These are phyloP conservation scores for Drosophila kanapiae DNA, from an alignment of 1,140 invertebrate genomes.

Conservation along the genomic window DNA sequence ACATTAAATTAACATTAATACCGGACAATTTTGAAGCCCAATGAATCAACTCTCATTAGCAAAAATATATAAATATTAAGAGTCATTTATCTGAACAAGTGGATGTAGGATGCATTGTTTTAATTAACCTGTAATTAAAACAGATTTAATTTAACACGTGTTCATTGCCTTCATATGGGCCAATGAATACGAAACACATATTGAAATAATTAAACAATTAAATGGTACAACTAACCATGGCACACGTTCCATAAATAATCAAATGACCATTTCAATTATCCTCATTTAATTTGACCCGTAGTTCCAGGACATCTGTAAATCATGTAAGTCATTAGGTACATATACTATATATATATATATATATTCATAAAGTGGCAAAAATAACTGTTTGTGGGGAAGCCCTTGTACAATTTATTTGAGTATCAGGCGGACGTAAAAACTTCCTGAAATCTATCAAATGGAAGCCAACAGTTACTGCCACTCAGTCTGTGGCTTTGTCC, in stretches of 20 bases:
- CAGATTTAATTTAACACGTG: slow-evolving; percentile 45
- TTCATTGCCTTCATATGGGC: slow-evolving; percentile 34
- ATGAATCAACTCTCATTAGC: slow-evolving; percentile 20
- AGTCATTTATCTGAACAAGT: slow-evolving; percentile 2
- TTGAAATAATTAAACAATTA: slow-evolving; percentile 50
- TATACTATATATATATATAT: not conserved
- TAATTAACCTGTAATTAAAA: slow-evolving; percentile 62
- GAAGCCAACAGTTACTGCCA: slow-evolving; percentile 41
- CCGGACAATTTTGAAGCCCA: not conserved
- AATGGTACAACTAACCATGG: slow-evolving; percentile 6
- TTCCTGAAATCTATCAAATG: slow-evolving; percentile 46
- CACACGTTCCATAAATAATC: slow-evolving; percentile 34
- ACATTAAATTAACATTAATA: slow-evolving; percentile 37
- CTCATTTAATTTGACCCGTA: slow-evolving; percentile 6
- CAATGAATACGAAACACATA: slow-evolving; percentile 15
- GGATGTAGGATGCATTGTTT: slow-evolving; percentile 37
- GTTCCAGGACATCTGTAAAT: slow-evolving; percentile 9
- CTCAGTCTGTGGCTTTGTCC: slow-evolving; percentile 33
- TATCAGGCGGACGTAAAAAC: slow-evolving; percentile 26
- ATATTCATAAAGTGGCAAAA: slow-evolving; percentile 2
- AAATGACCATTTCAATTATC: slow-evolving; percentile 41
- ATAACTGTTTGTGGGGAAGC: not conserved
- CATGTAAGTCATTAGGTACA: slow-evolving; percentile 12
- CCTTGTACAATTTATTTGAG: slow-evolving; percentile 27
- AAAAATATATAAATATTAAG: slow-evolving; percentile 8